phyloP scores from a whole-genome alignment of 1,140 invertebrate genomes.

The Lineus longissimus region DNA sequence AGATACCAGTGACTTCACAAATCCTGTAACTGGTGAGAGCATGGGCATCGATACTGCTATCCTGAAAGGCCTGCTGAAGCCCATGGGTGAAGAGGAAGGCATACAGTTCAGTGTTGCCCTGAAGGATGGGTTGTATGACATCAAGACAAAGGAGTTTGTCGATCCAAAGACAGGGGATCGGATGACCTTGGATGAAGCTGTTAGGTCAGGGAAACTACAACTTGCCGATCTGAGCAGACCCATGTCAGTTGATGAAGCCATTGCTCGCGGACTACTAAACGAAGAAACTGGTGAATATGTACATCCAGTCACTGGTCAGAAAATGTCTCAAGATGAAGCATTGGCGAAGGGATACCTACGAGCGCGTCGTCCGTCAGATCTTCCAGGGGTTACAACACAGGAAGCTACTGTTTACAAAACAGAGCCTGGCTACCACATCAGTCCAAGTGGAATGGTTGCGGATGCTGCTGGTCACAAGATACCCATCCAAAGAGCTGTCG shows the following conservation, averaged over 20 bases:
- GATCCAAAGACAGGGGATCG: conserved; percentile 79
- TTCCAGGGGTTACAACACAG: neutral
- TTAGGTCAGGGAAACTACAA: conserved; percentile 63
- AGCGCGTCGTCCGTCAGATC: neutral
- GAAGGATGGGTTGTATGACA: conserved; percentile 58
- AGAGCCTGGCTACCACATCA: neutral
- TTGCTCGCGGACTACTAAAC: conserved; percentile 56
- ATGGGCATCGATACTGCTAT: conserved; percentile 79
- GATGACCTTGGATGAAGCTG: conserved; percentile 75
- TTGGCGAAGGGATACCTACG: conserved; percentile 70
- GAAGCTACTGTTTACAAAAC: neutral
- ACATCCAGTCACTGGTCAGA: conserved; percentile 65
- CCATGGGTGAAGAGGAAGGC: neutral
- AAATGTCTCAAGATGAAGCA: conserved; percentile 77
- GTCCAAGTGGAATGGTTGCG: neutral
- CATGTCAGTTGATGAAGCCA: conserved; percentile 39
- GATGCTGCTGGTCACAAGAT: conserved; percentile 2
- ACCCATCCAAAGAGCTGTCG: neutral
- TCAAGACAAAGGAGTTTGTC: conserved; percentile 70
- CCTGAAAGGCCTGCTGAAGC: conserved; percentile 72
- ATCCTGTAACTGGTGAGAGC: conserved; percentile 75
- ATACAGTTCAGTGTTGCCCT: neutral
- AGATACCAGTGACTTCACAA: conserved; percentile 66
- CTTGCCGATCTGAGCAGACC: conserved; percentile 17
- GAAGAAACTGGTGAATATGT: conserved; percentile 72